Percentiles rank a stretch among this genome's conserved stretches.
Evolutionary conservation across 2,113 vertebrate genomes (phyloP).

Genomic region (Actinemys pallida): DNA sequence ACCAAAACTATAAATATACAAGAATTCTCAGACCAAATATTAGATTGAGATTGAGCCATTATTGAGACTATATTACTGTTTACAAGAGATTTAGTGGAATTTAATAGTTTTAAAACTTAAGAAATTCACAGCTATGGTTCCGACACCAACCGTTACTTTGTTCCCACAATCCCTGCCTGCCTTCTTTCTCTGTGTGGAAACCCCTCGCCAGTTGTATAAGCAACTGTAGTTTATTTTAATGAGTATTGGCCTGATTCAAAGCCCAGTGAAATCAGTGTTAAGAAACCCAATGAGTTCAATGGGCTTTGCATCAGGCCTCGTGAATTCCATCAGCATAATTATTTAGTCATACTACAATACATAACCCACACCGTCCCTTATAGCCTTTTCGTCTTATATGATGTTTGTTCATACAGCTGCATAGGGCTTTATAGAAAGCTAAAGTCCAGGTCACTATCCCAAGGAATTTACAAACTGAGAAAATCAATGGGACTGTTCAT

Average conservation of each 20-base stretch:
- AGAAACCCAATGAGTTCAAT: neutral
- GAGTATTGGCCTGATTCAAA: neutral
- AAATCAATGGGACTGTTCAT: neutral
- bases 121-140: neutral
- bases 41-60: neutral
- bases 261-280: neutral
- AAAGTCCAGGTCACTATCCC: neutral
- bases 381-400: neutral
- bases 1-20: neutral
- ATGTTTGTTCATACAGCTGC: too few relatives aligned
- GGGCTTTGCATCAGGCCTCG: neutral
- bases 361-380: neutral
- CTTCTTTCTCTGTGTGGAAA: neutral
- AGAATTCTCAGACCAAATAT: neutral
- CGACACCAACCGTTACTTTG: neutral
- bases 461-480: neutral
- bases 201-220: neutral
- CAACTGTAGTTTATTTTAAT: neutral
- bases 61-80: neutral
- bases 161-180: neutral
- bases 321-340: neutral
- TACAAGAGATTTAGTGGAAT: neutral
- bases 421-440: neutral
- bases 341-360: neutral
- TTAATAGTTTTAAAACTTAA: neutral